Evolutionary conservation across 2,797 vertebrate genomes (phyloP), one percentile per base, ranked within the genome.

Genomic region (Mus spretus): DNA sequence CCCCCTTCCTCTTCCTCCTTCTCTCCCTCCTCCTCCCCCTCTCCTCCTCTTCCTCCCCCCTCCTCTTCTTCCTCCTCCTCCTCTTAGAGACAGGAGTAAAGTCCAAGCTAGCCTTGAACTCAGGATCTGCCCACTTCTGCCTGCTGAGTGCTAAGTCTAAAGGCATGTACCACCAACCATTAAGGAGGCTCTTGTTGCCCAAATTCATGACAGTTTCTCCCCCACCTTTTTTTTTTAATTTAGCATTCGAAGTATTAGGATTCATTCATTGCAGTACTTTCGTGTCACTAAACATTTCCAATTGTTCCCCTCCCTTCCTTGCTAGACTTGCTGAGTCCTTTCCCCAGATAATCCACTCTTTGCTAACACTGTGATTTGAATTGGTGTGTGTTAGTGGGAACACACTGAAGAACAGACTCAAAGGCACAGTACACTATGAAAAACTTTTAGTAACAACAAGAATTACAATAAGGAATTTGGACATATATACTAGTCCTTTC

Each of bases 1-100:
- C 24, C 9, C 59, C 22, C 1, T 6, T 6, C 24, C 26, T 10
- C 37, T 13, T 67, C 12, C 28, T 6, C 4, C 0, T 22, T 1
- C 9, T 4, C 8, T 15, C 1, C 9, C 24, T 26, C 40, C 1
- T 44, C 11, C 1, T n/a, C 12, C 24, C 4, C 3, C 11, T 2
- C 8, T 4, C 7, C 11, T 31, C 12, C 26, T 31, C 3, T 3
- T 22, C 22, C 1, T 6, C 37, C 24, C 9, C 59, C 22, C 1
- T 6, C 59, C 59, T 24, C 59, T 7, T 34, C 13, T 28, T 31
- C 10, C 1, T 74, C 37, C 37, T 75, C 40, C 5, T 75, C 5
- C 22, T 74, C 72, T 40, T 24, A 2, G 74, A 77, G 22, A 47
- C 22, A 40, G 70, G 40, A 77, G 2, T 77, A 24, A 44, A 75